Base-by-base conservation (phyloP, 2,113 vertebrate species). In the Hepsetus odoe region DNA sequence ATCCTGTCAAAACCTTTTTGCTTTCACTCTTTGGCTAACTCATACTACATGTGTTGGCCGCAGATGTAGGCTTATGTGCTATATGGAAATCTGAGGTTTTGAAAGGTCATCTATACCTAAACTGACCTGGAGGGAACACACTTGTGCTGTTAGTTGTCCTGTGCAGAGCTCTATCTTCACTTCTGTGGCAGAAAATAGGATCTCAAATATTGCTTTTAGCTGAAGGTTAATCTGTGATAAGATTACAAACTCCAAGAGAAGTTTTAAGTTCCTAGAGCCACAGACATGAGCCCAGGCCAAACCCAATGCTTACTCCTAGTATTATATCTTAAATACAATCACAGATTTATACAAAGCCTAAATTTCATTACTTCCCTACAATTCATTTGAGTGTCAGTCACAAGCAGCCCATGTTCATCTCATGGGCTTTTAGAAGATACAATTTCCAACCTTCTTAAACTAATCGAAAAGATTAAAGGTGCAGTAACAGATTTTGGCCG, bases 291-390 rank as follows among this genome's bases (percentile, higher is more conserved):
- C 32, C 14, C 69, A 38, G 32, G 5, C 30, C 53, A 56, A 40
- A 56, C 69, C 2, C 28, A 72, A 53, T 40, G 51, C 51, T 33
- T 38, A 33, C 53, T 51, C 70, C 35, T 61, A 24, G 55, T 73
- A 35, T n/a, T 10, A 28, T 59, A 13, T 30, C 24, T 59, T 10
- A 59, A 30, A 59, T 59, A 24, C 56, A 44, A 73, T 30, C 18
- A 73, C 10, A 70, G 26, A n/a, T 14, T 22, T 30, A 42, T 28
- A 72, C 33, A 72, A 72, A 72, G 12, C 3, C 35, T 32, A 28
- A 22, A 14, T 11, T 42, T 16, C 26, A n/a, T 44, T 18, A 73
- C 38, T 38, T 42, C 35, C 28, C 3, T 9, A 58, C 12, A 56
- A 26, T 32, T 58, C 20, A 72, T 26, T 42, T 58, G 7, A 40